Conservation (phyloP, 1,140 invertebrate species). For the Pteromalus puparum region DNA sequence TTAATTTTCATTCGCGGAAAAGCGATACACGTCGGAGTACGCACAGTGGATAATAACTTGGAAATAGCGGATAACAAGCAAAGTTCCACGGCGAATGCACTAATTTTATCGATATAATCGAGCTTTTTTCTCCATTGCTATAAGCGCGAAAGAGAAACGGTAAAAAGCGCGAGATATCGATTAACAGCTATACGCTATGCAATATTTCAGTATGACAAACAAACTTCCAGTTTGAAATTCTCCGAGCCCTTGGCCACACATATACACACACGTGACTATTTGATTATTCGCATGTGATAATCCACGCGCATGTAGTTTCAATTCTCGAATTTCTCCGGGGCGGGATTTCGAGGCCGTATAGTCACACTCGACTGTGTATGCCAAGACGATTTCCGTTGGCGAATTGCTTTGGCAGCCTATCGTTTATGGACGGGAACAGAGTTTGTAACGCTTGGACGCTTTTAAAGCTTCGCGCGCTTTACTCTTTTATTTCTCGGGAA, state of each 20-base stretch:
- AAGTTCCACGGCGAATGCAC: background rate
- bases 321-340: no score
- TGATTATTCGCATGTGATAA: no score
- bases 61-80: background rate
- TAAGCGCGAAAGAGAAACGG: background rate
- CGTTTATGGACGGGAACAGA: background rate
- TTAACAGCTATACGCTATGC: no score
- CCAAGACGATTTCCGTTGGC: constrained; percentile 16
- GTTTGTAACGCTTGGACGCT: background rate
- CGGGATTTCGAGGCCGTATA: no score
- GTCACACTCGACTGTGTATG: background rate
- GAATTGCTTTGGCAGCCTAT: constrained; percentile 16
- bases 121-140: background rate
- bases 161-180: no score
- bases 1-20: background rate
- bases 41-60: no score
- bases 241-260: no score
- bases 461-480: background rate
- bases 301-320: no score
- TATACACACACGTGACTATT: no score
- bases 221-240: no score
- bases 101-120: background rate
- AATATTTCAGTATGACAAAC: no score
- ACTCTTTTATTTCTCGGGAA: background rate
- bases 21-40: no score